Percentiles rank a stretch among this genome's conserved stretches.
phyloP scores from a whole-genome alignment of 2,888 invertebrate genomes.

The Cephus sareptanus region DNA sequence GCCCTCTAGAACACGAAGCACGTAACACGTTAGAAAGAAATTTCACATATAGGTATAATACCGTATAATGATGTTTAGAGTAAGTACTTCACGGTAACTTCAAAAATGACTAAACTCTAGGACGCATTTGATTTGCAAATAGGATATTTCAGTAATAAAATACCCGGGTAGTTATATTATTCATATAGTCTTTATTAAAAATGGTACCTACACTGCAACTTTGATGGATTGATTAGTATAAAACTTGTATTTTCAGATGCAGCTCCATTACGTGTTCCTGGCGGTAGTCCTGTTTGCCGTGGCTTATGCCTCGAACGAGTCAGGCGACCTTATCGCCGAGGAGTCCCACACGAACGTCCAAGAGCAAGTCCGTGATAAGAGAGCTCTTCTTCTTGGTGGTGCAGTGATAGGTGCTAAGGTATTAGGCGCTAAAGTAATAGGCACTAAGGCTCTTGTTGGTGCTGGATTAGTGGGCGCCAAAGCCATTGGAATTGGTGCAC shows the following conservation, averaged over 20 bases:
- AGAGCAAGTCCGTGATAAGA: slow-evolving; percentile 33
- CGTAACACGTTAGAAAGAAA: not conserved
- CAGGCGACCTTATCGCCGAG: not conserved
- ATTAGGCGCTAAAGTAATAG: slow-evolving; percentile 19
- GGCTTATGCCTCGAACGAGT: slow-evolving; percentile 27
- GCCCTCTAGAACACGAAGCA: not conserved
- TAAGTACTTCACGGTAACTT: not conserved
- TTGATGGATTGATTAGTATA: not conserved
- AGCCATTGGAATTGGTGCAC: slow-evolving; percentile 32
- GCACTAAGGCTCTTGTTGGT: slow-evolving; percentile 32
- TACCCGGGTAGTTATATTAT: not conserved
- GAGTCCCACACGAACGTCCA: not conserved
- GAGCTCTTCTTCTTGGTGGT: slow-evolving; percentile 41
- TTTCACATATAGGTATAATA: not conserved
- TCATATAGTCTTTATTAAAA: not conserved
- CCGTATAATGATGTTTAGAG: not conserved
- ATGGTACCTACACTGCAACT: not conserved
- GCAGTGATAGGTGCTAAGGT: slow-evolving; percentile 12
- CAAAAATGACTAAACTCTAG: not conserved
- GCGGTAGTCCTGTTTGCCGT: slow-evolving; percentile 31
- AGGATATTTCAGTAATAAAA: not conserved
- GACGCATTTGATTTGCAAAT: not conserved
- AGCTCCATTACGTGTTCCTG: slow-evolving; percentile 28
- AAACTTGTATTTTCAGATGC: slow-evolving; percentile 30
- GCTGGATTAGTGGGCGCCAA: slow-evolving; percentile 31